phyloP scores from a whole-genome alignment of 2,797 vertebrate species.

The Gymnopithys bicolor region DNA sequence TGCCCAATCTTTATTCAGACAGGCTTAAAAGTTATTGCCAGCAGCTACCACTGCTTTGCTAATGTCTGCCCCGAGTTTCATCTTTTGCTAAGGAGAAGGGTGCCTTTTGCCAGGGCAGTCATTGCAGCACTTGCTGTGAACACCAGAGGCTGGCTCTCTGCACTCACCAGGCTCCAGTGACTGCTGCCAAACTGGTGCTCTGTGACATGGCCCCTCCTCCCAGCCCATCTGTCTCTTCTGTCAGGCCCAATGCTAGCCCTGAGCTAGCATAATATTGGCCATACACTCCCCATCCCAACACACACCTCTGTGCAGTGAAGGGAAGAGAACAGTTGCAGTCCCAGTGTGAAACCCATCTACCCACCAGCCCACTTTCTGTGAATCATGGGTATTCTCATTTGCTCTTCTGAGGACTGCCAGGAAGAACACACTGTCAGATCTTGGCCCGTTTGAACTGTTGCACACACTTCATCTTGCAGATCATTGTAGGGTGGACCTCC shows the following conservation, averaged over 20 bases:
- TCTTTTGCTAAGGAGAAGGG: not conserved
- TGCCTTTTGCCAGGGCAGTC: not conserved
- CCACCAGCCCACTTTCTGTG: not conserved
- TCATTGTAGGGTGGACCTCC: not conserved
- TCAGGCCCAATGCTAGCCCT: not conserved
- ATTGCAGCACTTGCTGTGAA: not conserved
- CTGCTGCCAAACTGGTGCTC: not conserved
- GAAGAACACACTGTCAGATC: not conserved
- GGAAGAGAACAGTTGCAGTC: not conserved
- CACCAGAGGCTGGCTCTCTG: not conserved
- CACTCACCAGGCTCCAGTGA: not conserved
- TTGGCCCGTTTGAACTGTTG: not conserved
- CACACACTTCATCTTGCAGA: not conserved
- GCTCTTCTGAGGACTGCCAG: not conserved
- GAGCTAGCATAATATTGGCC: fast-evolving
- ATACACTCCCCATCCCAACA: not conserved
- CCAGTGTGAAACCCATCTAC: fast-evolving
- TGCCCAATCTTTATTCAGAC: not conserved
- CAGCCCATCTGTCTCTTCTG: conserved; percentile 1
- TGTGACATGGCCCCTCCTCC: fast-evolving
- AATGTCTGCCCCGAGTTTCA: not conserved
- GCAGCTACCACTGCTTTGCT: not conserved
- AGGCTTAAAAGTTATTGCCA: not conserved
- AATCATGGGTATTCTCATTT: not conserved
- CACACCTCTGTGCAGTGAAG: not conserved